phyloP scores from a whole-genome alignment of 35 echinoderm and acorn worm genomes.

The Ophiothrix spiculata region DNA sequence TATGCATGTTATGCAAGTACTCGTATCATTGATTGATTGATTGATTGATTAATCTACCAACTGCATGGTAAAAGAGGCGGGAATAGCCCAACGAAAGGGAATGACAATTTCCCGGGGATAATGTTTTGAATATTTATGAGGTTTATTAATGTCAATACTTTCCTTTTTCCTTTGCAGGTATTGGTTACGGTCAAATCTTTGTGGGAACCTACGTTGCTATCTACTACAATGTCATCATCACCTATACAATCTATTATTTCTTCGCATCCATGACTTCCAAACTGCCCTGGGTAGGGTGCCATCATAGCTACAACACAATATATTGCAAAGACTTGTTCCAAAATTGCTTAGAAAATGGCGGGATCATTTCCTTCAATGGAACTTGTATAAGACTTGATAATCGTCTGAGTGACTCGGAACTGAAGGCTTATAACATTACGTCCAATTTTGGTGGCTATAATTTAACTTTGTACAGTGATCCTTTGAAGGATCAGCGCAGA shows the following conservation, averaged over 20 bases:
- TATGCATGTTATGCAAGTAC: too few species aligned
- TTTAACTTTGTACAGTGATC: constrained; percentile 30
- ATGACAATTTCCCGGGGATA: too few species aligned
- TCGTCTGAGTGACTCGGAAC: constrained; percentile 10
- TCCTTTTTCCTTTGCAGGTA: constrained; percentile 38
- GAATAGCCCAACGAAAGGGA: too few species aligned
- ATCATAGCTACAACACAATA: constrained; percentile 50
- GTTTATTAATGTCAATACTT: too few species aligned
- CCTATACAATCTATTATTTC: constrained; percentile 63
- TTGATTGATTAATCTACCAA: too few species aligned
- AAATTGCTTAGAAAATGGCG: constrained; percentile 28
- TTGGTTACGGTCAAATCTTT: constrained; percentile 65
- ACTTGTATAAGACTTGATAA: constrained; percentile 9
- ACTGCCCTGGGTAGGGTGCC: constrained; percentile 52
- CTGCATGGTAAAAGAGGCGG: too few species aligned
- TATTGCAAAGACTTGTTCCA: constrained; percentile 21
- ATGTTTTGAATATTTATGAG: too few species aligned
- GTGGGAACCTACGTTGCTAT: constrained; percentile 55
- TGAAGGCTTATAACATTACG: constrained; percentile 24
- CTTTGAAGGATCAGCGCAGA: neutral
- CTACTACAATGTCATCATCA: constrained; percentile 85
- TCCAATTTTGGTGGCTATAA: constrained; percentile 3
- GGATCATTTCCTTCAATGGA: constrained; percentile 41
- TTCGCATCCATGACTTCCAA: constrained; percentile 39
- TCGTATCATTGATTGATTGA: too few species aligned